phyloP scores from a whole-genome alignment of 2,888 invertebrate species.

The Steromphala cineraria region DNA sequence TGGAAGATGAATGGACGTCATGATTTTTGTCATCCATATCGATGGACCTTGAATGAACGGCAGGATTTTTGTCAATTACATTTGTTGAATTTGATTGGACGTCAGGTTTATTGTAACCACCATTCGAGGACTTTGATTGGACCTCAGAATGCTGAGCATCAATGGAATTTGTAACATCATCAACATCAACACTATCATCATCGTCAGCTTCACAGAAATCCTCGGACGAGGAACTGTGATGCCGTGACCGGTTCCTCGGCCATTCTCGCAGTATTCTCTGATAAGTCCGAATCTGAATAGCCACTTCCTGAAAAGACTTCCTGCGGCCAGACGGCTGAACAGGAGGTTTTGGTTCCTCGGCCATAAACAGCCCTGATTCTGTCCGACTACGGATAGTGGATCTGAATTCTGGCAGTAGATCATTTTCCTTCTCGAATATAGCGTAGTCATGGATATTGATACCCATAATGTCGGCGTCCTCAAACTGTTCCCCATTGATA shows the following conservation, averaged over 20 bases:
- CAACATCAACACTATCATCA: constrained; percentile 16
- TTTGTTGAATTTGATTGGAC: too few species aligned
- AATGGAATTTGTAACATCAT: background rate
- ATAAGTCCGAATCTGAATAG: constrained; percentile 55
- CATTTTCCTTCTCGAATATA: constrained; percentile 68
- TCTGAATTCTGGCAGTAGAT: constrained; percentile 61
- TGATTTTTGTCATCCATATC: too few species aligned
- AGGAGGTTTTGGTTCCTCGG: background rate
- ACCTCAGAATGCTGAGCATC: too few species aligned
- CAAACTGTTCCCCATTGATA: constrained; percentile 70
- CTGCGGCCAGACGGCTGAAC: constrained; percentile 31
- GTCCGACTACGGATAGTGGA: constrained; percentile 45
- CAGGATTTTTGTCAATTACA: too few species aligned
- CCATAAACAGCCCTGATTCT: background rate
- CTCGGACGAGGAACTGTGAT: constrained; percentile 70
- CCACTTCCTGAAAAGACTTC: constrained; percentile 66
- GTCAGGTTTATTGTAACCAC: too few species aligned
- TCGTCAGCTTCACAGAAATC: constrained; percentile 43
- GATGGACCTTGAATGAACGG: too few species aligned
- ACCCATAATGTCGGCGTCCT: constrained; percentile 47
- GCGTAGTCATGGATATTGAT: constrained; percentile 73
- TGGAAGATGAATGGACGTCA: too few species aligned
- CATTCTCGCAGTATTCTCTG: constrained; percentile 65
- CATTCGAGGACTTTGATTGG: too few species aligned
- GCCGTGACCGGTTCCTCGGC: constrained; percentile 55